Percentiles rank a stretch among this genome's conserved stretches.
Conservation (phyloP, 1,140 invertebrate species). For the Aporrectodea caliginosa region DNA sequence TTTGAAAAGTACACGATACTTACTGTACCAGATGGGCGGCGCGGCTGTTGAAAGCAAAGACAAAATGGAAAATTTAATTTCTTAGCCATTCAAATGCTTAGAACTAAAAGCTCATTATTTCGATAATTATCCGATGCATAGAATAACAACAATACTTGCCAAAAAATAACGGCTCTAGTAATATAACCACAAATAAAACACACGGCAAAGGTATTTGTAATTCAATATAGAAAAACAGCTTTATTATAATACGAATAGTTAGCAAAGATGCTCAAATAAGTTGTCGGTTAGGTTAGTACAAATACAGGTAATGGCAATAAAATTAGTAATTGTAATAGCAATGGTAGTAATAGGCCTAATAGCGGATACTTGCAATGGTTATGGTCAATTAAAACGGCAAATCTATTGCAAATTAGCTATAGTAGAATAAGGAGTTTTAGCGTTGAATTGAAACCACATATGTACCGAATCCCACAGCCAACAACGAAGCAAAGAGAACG, state of each 20-base stretch:
- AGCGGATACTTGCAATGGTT: too few relatives aligned
- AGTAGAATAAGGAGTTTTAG: too few relatives aligned
- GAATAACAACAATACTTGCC: not conserved
- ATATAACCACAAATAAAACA: not conserved
- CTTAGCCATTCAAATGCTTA: not conserved
- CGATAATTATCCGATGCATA: too few relatives aligned
- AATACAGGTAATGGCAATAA: too few relatives aligned
- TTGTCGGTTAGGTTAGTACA: too few relatives aligned
- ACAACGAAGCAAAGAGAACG: not conserved
- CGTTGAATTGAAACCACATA: not conserved
- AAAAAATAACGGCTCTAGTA: not conserved
- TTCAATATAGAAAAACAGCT: too few relatives aligned
- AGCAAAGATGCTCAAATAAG: too few relatives aligned
- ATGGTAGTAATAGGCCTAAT: too few relatives aligned
- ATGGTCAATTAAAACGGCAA: too few relatives aligned
- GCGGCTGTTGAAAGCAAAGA: not conserved
- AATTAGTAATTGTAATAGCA: too few relatives aligned
- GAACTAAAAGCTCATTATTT: not conserved
- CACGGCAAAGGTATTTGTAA: not conserved
- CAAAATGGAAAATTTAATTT: not conserved
- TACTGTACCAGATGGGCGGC: not conserved
- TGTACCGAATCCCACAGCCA: not conserved
- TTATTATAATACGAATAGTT: too few relatives aligned
- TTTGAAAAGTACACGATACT: not conserved
- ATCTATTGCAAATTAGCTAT: too few relatives aligned